A percentile compares a stretch with the other conserved stretches of the same genome.
phyloP scores from a whole-genome alignment of 1,140 invertebrate genomes.

The Diabrotica virgifera region DNA sequence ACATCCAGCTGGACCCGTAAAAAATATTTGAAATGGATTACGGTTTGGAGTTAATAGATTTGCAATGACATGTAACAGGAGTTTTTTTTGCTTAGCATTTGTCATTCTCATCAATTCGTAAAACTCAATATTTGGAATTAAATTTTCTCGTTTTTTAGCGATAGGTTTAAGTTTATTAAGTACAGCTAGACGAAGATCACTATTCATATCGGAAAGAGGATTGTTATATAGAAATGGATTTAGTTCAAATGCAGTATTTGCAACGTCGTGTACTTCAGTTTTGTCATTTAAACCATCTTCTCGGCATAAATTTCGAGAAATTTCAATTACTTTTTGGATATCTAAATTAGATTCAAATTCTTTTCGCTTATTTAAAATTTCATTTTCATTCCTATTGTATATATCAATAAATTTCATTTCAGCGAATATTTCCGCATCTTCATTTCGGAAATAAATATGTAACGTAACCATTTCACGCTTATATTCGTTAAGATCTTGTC shows the following conservation, averaged over 20 bases:
- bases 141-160: conserved; percentile 32
- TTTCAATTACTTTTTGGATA: conserved; percentile 34
- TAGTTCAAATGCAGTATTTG: no score
- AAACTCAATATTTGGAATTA: no score
- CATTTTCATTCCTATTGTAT: conserved; percentile 33
- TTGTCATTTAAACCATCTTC: no score
- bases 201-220: not conserved
- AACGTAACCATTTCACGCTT: conserved; percentile 43
- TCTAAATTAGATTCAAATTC: conserved; percentile 39
- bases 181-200: not conserved
- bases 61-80: not conserved
- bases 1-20: conserved; percentile 24
- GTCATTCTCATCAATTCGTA: conserved; percentile 20
- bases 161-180: conserved; percentile 7
- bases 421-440: conserved; percentile 37
- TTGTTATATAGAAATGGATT: not conserved
- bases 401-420: conserved; percentile 38
- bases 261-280: no score
- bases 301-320: conserved; percentile 31
- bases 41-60: conserved; percentile 5
- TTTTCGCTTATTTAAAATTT: conserved; percentile 33
- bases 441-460: conserved; percentile 42
- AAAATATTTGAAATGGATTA: conserved; percentile 16
- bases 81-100: conserved; percentile 20
- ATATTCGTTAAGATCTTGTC: conserved; percentile 35